Percentiles rank a stretch among this genome's conserved stretches.
Conservation (phyloP, 2,797 vertebrate species). For the Danio choprae region DNA sequence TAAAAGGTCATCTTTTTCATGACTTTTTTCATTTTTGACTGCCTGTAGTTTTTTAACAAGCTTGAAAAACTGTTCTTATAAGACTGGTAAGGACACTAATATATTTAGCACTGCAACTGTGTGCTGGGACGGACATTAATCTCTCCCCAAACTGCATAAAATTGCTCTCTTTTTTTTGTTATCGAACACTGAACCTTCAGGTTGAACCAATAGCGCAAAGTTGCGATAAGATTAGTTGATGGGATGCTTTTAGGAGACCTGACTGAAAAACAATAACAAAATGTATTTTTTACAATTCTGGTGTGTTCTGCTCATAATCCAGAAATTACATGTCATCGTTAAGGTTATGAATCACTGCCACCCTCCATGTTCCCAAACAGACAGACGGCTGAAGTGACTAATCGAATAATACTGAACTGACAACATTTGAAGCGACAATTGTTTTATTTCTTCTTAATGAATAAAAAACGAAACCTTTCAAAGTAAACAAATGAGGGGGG, state of each 20-base stretch:
- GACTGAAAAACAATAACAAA: not conserved
- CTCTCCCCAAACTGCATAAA: not conserved
- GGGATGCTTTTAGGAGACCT: not conserved
- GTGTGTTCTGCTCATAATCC: not conserved
- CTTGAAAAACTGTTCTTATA: too few species aligned
- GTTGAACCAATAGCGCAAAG: too few species aligned
- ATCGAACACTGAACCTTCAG: not conserved
- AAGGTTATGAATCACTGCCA: not conserved
- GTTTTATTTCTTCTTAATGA: constrained; percentile 13
- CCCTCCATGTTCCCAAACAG: not conserved
- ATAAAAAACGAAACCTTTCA: constrained; percentile 39
- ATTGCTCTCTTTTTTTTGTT: not conserved
- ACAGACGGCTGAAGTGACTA: not conserved
- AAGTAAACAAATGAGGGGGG: constrained; percentile 16
- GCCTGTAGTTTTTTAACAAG: too few species aligned
- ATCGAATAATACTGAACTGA: not conserved
- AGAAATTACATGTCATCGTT: not conserved
- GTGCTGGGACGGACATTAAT: too few species aligned
- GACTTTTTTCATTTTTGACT: too few species aligned
- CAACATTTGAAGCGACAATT: not conserved
- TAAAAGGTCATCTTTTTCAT: too few species aligned
- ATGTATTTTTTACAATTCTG: not conserved
- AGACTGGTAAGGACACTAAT: too few species aligned
- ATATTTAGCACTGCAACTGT: too few species aligned
- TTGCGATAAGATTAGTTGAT: not conserved